Conservation (phyloP, 2,888 invertebrate genomes). For the Hipparchia semele region DNA sequence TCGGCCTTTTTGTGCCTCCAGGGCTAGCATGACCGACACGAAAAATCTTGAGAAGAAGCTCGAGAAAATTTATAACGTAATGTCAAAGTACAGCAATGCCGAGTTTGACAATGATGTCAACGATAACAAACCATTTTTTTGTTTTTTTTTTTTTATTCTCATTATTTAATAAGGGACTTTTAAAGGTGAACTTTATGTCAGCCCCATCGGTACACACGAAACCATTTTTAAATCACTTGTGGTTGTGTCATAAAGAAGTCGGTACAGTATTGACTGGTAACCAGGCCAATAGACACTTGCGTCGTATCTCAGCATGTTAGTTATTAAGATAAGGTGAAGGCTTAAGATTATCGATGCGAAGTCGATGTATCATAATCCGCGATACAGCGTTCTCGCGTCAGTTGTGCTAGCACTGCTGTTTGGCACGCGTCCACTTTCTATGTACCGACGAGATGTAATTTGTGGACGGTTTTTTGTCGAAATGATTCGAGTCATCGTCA, state of each 20-base stretch:
- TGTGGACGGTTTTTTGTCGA: constrained; percentile 71
- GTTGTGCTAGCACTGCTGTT: constrained; percentile 27
- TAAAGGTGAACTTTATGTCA: no score
- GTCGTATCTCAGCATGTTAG: neutral
- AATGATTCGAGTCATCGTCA: constrained; percentile 44
- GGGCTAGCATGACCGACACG: neutral
- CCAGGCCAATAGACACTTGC: no score
- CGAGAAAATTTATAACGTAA: no score
- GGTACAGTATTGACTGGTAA: no score
- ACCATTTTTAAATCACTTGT: neutral
- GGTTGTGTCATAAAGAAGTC: neutral
- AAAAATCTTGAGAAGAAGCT: no score
- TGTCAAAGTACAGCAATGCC: no score
- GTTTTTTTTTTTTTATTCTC: no score
- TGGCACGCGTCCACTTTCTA: constrained; percentile 80
- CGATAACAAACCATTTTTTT: no score
- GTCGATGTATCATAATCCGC: neutral
- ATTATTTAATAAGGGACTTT: no score
- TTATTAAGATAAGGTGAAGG: neutral
- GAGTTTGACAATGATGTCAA: no score
- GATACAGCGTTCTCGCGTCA: neutral
- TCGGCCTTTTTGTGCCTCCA: constrained; percentile 64
- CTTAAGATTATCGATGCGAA: neutral
- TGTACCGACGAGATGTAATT: constrained; percentile 66
- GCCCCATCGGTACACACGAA: no score